Evolutionary conservation across 1,140 invertebrate genomes (phyloP), one percentile per base, ranked within the genome.

Genomic region (Drosophila sulfurigaster): DNA sequence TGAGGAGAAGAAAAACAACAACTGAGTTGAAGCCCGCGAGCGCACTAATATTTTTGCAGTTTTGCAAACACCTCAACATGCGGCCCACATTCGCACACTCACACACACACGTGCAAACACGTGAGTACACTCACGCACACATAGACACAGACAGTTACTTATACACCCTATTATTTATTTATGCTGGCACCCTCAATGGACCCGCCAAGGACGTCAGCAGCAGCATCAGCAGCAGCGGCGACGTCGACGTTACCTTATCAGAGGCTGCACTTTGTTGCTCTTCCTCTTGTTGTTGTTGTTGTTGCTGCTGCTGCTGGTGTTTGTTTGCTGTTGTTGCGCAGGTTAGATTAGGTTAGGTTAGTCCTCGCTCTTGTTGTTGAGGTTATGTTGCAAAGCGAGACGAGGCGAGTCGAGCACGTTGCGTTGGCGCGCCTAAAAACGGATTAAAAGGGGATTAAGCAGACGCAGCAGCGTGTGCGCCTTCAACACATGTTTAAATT

Each of bases 401-500:
- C 20, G 20, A 25, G 3, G 20, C 70, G 60, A 72, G 79, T 60
- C 66, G 41, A 83, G 51, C 82, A 72, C 71, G 79, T 77, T 74
- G 79, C 65, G 35, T 38, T 74, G 83, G 25, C 41, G 62, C 60
- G 74, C 74, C 74, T 71, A 88, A 87, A 87, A 78, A 71, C 85
- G 83, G 85, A 87, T 87, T 87, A 87, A 81, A 88, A 89, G 66
- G 28, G 83, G 78, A 87, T 87, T 87, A 87, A 83, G 83, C 57
- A 83, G 83, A 87, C 83, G 8, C 35, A 10, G 83, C 83, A 89
- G 83, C 64, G 83, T 88, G 70, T 82, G 81, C 78, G 63, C 63
- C 41, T 28, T 60, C 85, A 88, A 87, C 83, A 87, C 83, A 87
- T 87, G 83, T 83, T 87, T 83, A 87, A 87, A 87, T 87, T 87